Evolutionary conservation across 2,797 vertebrate species (phyloP).

Genomic region (Kryptopterus vitreolus): DNA sequence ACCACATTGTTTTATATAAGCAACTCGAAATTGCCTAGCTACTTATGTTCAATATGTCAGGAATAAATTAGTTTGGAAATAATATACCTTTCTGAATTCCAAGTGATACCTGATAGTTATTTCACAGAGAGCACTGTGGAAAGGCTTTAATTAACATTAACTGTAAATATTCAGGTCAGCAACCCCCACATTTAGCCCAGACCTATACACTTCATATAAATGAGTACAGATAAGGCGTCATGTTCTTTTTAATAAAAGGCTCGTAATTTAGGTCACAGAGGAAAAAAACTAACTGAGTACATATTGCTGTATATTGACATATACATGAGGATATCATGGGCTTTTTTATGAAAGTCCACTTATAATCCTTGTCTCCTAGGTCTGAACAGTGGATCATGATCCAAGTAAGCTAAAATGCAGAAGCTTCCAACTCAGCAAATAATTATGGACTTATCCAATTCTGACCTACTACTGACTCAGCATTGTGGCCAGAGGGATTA

Average conservation of each 20-base stretch:
- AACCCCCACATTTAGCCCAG: neutral
- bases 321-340: neutral
- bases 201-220: neutral
- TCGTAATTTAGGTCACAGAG: neutral
- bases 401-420: constrained; percentile 49
- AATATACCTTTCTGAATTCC: neutral
- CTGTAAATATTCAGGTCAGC: constrained; percentile 15
- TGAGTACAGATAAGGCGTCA: neutral
- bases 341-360: neutral
- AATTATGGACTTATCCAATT: constrained; percentile 56
- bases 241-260: neutral
- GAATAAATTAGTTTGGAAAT: neutral
- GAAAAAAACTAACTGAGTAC: neutral
- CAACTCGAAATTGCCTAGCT: neutral
- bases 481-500: constrained; percentile 26
- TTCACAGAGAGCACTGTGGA: neutral
- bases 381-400: constrained; percentile 40
- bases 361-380: constrained; percentile 5
- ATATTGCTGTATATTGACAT: constrained; percentile 3
- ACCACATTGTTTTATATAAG: neutral
- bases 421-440: constrained; percentile 51
- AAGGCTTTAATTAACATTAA: constrained; percentile 4
- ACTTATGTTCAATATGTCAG: neutral
- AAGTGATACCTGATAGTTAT: neutral
- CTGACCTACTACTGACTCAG: constrained; percentile 50